Percentiles rank a stretch among this genome's conserved stretches.
These are phyloP conservation scores for Paracyprichromis sp. DNA, from an alignment of 2,113 vertebrate species.

Conservation along the genomic window DNA sequence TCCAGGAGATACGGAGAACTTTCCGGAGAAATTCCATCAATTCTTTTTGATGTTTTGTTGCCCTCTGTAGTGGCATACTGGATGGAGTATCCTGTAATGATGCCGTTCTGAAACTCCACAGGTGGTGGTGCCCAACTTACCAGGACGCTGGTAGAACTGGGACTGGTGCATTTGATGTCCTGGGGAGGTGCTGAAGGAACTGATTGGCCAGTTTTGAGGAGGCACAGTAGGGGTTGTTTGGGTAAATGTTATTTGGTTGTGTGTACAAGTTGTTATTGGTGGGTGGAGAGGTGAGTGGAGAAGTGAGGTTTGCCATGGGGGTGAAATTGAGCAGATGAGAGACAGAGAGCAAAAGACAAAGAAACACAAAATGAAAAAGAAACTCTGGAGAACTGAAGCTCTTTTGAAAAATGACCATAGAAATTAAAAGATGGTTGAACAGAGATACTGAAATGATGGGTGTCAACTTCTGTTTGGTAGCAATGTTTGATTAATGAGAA, in stretches of 20 bases:
- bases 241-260: conserved; percentile 48
- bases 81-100: conserved; percentile 90
- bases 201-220: conserved; percentile 77
- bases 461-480: conserved; percentile 71
- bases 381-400: conserved; percentile 55
- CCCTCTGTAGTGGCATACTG: conserved; percentile 80
- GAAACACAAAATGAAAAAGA: conserved; percentile 70
- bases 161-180: conserved; percentile 91
- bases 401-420: conserved; percentile 35
- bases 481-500: conserved; percentile 74
- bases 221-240: conserved; percentile 24
- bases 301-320: conserved; percentile 51
- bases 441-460: conserved; percentile 76
- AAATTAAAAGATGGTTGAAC: conserved; percentile 47
- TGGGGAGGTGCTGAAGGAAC: conserved; percentile 94
- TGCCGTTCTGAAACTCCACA: conserved; percentile 86
- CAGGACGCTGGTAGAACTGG: conserved; percentile 95
- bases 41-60: conserved; percentile 78
- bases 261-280: conserved; percentile 43
- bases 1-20: conserved; percentile 86
- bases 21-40: conserved; percentile 80
- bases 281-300: conserved; percentile 42
- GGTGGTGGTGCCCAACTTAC: conserved; percentile 96
- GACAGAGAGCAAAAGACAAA: conserved; percentile 79
- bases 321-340: conserved; percentile 79